Percentiles rank a stretch among this genome's conserved stretches.
phyloP scores from a whole-genome alignment of 2,888 invertebrate species.

The Drosophila colorata region DNA sequence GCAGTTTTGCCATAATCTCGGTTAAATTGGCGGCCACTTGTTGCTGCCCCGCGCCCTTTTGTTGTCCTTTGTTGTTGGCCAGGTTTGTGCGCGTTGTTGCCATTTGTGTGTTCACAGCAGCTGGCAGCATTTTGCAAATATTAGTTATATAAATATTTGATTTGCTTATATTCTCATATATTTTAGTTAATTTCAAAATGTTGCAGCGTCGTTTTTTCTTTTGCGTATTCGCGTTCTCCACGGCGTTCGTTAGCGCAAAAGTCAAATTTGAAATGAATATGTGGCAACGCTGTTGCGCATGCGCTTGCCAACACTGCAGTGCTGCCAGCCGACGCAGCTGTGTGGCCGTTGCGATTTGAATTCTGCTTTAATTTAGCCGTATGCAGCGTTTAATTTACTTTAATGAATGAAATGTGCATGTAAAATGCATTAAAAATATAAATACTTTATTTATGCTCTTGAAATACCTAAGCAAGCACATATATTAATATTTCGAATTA shows the following conservation, averaged over 20 bases:
- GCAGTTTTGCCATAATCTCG: slow-evolving; percentile 77
- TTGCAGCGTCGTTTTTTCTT: slow-evolving; percentile 54
- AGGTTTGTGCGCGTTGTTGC: slow-evolving; percentile 52
- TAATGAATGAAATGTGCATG: neutral
- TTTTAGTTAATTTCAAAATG: neutral
- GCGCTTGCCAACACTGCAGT: slow-evolving; percentile 33
- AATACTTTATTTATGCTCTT: neutral
- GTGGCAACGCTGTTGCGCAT: slow-evolving; percentile 59
- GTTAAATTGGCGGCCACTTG: slow-evolving; percentile 51
- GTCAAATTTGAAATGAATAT: slow-evolving; percentile 55
- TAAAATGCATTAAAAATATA: neutral
- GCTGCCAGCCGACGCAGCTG: slow-evolving; percentile 34
- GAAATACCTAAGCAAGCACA: neutral
- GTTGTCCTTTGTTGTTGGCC: slow-evolving; percentile 55
- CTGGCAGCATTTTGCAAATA: slow-evolving; percentile 20
- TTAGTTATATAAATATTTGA: neutral
- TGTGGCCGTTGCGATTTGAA: slow-evolving; percentile 41
- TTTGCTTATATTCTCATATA: neutral
- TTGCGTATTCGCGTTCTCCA: slow-evolving; percentile 42
- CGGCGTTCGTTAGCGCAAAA: slow-evolving; percentile 74
- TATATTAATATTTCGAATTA: neutral
- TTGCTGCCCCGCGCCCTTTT: slow-evolving; percentile 39
- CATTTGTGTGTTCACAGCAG: slow-evolving; percentile 44
- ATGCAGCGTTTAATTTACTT: neutral
- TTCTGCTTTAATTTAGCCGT: neutral